These are phyloP conservation scores for Aulostomus chinensis DNA, from an alignment of 2,797 vertebrate species.

Conservation along the genomic window DNA sequence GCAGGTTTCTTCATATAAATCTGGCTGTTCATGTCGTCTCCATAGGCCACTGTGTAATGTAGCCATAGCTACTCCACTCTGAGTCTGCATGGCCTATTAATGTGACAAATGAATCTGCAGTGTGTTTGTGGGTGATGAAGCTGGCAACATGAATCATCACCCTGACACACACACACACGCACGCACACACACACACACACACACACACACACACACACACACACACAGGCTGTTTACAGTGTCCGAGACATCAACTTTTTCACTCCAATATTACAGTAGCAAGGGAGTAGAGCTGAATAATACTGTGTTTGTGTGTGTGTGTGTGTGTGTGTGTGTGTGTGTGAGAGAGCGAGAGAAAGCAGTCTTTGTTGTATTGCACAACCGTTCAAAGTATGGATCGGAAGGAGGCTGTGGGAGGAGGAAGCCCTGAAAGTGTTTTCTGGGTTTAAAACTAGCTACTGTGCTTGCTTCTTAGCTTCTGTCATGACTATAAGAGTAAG, in stretches of 20 bases:
- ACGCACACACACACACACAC: too few relatives aligned
- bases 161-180: slow-evolving; percentile 42
- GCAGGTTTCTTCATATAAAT: not conserved
- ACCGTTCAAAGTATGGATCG: not conserved
- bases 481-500: slow-evolving; percentile 2
- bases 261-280: not conserved
- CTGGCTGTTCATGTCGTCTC: not conserved
- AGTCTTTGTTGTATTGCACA: too few relatives aligned
- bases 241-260: slow-evolving; percentile 8
- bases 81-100: not conserved
- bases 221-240: slow-evolving; percentile 29
- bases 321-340: too few relatives aligned
- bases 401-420: slow-evolving; percentile 21
- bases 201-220: too few relatives aligned
- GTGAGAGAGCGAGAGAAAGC: too few relatives aligned
- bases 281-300: slow-evolving; percentile 4
- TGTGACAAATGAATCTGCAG: slow-evolving; percentile 16
- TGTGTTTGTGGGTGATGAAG: slow-evolving; percentile 40
- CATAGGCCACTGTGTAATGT: not conserved
- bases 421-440: slow-evolving; percentile 14
- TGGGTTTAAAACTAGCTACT: slow-evolving; percentile 2
- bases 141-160: slow-evolving; percentile 54
- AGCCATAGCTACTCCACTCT: not conserved
- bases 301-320: not conserved
- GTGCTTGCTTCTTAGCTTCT: slow-evolving; percentile 3